A percentile compares a stretch with the other conserved stretches of the same genome.
Evolutionary conservation across 1,140 invertebrate genomes (phyloP).

Genomic region (Cherax quadricarinatus): DNA sequence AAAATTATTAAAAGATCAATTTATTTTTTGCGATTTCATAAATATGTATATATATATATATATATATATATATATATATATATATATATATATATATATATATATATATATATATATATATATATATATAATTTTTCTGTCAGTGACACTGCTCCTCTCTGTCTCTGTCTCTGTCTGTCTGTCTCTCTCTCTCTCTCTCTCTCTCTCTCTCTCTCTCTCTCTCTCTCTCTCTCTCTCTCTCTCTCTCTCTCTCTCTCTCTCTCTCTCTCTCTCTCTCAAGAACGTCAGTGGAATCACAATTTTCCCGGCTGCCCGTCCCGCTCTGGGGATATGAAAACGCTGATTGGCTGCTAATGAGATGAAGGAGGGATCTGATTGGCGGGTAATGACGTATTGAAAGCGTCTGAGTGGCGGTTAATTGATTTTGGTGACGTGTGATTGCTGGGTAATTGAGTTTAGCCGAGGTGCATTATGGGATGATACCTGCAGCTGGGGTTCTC

Average conservation of each 20-base stretch:
- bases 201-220: background rate
- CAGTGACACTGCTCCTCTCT: background rate
- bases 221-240: background rate
- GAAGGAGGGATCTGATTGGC: slow-evolving; percentile 74
- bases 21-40: no score
- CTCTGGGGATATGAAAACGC: slow-evolving; percentile 67
- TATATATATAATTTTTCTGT: background rate
- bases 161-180: background rate
- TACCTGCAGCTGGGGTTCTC: background rate
- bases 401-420: slow-evolving; percentile 73
- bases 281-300: slow-evolving; percentile 43
- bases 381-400: slow-evolving; percentile 74
- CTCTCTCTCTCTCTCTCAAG: background rate
- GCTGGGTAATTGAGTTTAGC: slow-evolving; percentile 73
- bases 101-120: no score
- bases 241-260: background rate
- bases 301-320: slow-evolving; percentile 29
- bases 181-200: background rate
- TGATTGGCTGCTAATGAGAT: slow-evolving; percentile 73
- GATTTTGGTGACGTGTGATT: slow-evolving; percentile 74
- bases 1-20: no score
- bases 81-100: no score
- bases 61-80: no score
- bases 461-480: slow-evolving; percentile 72
- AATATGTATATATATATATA: no score